Evolutionary conservation across 2,888 invertebrate genomes (phyloP).

Genomic region (Tanaodytes sp.): DNA sequence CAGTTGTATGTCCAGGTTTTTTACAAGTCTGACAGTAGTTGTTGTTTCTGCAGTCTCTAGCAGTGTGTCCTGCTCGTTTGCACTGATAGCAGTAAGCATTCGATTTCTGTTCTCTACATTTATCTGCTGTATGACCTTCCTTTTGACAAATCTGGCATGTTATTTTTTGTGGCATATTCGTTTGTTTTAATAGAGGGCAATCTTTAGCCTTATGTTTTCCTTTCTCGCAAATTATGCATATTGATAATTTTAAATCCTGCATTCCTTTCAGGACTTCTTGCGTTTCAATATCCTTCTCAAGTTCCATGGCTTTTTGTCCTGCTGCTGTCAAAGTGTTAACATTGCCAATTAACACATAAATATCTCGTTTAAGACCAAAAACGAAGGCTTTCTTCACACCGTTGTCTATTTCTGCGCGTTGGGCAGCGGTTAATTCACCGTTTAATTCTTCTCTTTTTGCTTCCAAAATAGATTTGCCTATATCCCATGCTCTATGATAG

Average conservation of each 20-base stretch:
- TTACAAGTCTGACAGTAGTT: neutral
- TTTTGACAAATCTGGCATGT: neutral
- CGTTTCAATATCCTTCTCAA: neutral
- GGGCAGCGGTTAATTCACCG: neutral
- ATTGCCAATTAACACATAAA: neutral
- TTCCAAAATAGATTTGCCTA: conserved; percentile 3
- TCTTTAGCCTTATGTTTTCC: neutral
- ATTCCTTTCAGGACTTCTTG: neutral
- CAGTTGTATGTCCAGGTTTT: neutral
- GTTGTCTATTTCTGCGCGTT: neutral
- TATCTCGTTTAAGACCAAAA: neutral
- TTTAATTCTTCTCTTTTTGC: neutral
- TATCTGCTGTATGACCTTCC: neutral
- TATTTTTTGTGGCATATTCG: neutral
- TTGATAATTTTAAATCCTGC: neutral
- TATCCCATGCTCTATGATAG: neutral
- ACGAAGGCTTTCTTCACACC: neutral
- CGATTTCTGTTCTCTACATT: neutral
- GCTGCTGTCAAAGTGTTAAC: neutral
- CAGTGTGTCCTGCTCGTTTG: neutral
- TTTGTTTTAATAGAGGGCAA: neutral
- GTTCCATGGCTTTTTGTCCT: neutral
- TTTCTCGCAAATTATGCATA: neutral
- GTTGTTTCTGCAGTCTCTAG: conserved; percentile 3
- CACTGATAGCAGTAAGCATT: neutral